A percentile compares a stretch with the other conserved stretches of the same genome.
Evolutionary conservation across 2,113 vertebrate genomes (phyloP).

Genomic region (Oncorhynchus clarkii): DNA sequence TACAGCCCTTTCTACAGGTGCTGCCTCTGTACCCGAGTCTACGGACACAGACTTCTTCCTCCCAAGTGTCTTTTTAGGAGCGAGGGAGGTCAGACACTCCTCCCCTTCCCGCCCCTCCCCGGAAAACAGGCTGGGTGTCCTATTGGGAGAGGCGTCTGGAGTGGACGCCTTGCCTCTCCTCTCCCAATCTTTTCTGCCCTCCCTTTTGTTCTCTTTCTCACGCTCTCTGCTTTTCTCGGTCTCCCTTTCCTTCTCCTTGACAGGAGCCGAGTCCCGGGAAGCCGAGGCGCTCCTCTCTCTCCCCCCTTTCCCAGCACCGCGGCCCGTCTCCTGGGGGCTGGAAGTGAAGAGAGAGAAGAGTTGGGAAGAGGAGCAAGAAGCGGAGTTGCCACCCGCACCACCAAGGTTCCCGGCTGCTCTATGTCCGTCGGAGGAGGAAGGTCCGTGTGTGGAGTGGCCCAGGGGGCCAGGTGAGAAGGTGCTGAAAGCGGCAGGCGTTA

Average conservation of each 20-base stretch:
- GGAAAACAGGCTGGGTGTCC: slow-evolving; percentile 59
- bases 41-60: slow-evolving; percentile 79
- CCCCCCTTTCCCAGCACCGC: slow-evolving; percentile 63
- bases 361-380: slow-evolving; percentile 77
- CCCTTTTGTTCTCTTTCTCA: slow-evolving; percentile 94
- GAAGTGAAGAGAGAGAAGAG: slow-evolving; percentile 71
- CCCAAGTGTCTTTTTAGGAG: slow-evolving; percentile 72
- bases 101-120: slow-evolving; percentile 68
- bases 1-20: slow-evolving; percentile 61
- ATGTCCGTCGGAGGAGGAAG: slow-evolving; percentile 63
- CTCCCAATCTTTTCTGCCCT: slow-evolving; percentile 82
- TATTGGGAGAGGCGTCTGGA: slow-evolving; percentile 61
- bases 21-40: slow-evolving; percentile 68
- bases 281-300: slow-evolving; percentile 75
- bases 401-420: slow-evolving; percentile 72
- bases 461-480: slow-evolving; percentile 64
- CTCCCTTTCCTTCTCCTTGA: slow-evolving; percentile 85
- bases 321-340: slow-evolving; percentile 71
- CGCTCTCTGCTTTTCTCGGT: slow-evolving; percentile 77
- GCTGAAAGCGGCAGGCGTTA: slow-evolving; percentile 81
- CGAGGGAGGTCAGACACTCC: slow-evolving; percentile 47
- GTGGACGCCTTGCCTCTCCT: slow-evolving; percentile 62
- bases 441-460: slow-evolving; percentile 60
- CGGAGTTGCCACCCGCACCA: slow-evolving; percentile 7
- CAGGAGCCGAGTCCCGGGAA: slow-evolving; percentile 69